phyloP scores from a whole-genome alignment of 2,797 vertebrate genomes.

The Amphiprion clarkii region DNA sequence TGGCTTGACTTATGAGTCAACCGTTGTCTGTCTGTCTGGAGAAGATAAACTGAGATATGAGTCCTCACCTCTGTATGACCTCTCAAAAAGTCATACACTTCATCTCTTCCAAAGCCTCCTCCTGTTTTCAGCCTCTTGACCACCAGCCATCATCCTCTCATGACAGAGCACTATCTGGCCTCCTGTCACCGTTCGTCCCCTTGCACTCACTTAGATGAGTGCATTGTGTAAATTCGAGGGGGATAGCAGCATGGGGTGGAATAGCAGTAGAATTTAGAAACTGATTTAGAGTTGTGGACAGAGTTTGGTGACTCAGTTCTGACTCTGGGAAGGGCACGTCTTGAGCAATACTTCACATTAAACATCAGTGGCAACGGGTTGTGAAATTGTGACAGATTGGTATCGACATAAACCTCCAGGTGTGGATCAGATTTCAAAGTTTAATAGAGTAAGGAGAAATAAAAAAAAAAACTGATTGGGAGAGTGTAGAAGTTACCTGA shows the following conservation, averaged over 20 bases:
- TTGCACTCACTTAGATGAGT: constrained; percentile 65
- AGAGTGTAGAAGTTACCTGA: too few species aligned
- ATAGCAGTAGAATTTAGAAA: background rate
- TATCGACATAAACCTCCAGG: background rate
- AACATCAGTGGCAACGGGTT: background rate
- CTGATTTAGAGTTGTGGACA: background rate
- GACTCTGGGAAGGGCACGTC: background rate
- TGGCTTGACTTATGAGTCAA: background rate
- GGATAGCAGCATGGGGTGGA: background rate
- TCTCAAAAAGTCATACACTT: constrained; percentile 41
- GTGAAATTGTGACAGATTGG: background rate
- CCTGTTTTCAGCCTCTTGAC: constrained; percentile 58
- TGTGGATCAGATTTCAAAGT: background rate
- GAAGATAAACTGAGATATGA: constrained; percentile 7
- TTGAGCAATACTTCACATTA: constrained; percentile 2
- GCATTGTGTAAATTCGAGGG: constrained; percentile 45
- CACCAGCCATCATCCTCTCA: constrained; percentile 40
- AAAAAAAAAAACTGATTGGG: too few species aligned
- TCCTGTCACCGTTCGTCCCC: constrained; percentile 70
- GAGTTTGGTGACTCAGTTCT: background rate
- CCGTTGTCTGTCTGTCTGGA: constrained; percentile 35
- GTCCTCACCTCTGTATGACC: constrained; percentile 20
- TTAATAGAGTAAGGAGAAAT: background rate
- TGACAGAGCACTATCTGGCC: constrained; percentile 70
- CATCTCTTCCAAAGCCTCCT: constrained; percentile 36